Evolutionary conservation across 2,888 invertebrate species (phyloP).

Genomic region (Euzetes globulus): DNA sequence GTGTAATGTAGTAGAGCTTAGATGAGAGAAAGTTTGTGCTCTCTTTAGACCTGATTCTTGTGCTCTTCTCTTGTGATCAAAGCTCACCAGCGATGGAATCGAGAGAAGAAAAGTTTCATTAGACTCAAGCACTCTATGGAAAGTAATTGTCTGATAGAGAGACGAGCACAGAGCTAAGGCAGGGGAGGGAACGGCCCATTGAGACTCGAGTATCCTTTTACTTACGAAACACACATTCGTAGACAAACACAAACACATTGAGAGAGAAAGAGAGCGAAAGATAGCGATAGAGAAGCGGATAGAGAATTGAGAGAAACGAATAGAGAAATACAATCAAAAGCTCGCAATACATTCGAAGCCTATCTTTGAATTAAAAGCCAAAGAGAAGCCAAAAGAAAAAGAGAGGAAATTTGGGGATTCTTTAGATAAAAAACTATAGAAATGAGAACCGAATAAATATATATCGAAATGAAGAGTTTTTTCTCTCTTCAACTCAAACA

Average conservation of each 20-base stretch:
- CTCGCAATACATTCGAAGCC: conserved; percentile 23
- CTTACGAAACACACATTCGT: conserved; percentile 22
- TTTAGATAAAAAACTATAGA: conserved; percentile 25
- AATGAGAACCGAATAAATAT: not conserved
- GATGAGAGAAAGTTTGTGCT: conserved; percentile 4
- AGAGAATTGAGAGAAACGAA: conserved; percentile 26
- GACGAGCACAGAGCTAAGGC: not conserved
- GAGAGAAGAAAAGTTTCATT: conserved; percentile 35
- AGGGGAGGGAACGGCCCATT: conserved; percentile 26
- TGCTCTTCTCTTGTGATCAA: conserved; percentile 10
- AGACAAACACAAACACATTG: conserved; percentile 12
- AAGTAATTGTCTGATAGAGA: conserved; percentile 34
- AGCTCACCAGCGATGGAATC: conserved; percentile 22
- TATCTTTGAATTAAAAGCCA: conserved; percentile 28
- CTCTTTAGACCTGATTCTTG: conserved; percentile 9
- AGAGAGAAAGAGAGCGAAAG: conserved; percentile 15
- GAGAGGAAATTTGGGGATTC: not conserved
- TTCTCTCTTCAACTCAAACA: not conserved
- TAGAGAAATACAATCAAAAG: conserved; percentile 33
- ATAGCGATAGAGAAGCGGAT: conserved; percentile 14
- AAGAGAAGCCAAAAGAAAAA: conserved; percentile 21
- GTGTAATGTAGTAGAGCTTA: not conserved
- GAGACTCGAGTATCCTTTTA: conserved; percentile 30
- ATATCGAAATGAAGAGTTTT: not conserved
- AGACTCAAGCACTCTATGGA: conserved; percentile 35